These are phyloP conservation scores for Threskiornis aethiopicus DNA, from an alignment of 2,797 vertebrate species.

Conservation along the genomic window DNA sequence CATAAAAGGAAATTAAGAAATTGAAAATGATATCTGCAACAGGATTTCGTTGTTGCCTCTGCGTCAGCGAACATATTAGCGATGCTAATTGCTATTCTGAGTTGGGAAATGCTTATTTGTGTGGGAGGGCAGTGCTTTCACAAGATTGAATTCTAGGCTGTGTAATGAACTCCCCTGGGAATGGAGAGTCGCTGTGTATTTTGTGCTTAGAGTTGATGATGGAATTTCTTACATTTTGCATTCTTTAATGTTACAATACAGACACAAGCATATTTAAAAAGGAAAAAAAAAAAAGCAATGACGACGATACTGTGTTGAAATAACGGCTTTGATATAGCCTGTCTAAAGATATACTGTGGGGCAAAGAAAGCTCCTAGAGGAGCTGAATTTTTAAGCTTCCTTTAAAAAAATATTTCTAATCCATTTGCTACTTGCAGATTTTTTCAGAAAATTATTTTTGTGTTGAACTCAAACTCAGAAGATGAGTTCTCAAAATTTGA, in stretches of 20 bases:
- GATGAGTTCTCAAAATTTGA: background rate
- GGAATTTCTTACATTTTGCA: background rate
- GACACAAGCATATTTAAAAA: background rate
- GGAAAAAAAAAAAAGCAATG: background rate
- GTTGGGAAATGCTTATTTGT: slow-evolving; percentile 7
- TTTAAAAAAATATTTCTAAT: background rate
- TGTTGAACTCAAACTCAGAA: background rate
- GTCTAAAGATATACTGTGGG: background rate
- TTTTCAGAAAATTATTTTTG: background rate
- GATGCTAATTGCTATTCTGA: slow-evolving; percentile 4
- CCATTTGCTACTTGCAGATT: background rate
- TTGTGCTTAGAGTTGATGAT: background rate
- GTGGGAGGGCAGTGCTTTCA: slow-evolving; percentile 21
- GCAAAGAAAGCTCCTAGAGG: background rate
- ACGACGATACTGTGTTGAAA: fast-evolving
- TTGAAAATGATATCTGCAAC: background rate
- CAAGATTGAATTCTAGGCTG: background rate
- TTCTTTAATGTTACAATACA: slow-evolving; percentile 31
- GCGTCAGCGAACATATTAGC: background rate
- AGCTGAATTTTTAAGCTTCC: background rate
- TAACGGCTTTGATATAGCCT: background rate
- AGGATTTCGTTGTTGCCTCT: background rate
- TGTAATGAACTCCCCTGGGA: slow-evolving; percentile 29
- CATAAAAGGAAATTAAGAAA: background rate
- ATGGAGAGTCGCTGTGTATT: background rate